Evolutionary conservation across 2,113 vertebrate genomes (phyloP).

Genomic region (Channa maculata): DNA sequence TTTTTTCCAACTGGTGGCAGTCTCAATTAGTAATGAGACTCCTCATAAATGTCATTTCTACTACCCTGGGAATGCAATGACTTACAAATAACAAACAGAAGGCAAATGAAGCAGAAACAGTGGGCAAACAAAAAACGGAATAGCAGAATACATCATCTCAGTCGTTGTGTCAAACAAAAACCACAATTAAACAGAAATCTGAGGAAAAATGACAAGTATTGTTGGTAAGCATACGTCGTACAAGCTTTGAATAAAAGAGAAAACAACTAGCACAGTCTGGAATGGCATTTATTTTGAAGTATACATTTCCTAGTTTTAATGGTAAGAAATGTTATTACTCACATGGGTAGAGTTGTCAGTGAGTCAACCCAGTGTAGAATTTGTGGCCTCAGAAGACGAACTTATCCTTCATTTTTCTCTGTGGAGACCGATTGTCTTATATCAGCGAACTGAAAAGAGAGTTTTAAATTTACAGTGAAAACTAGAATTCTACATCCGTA

Average conservation of each 20-base stretch:
- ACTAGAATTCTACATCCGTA: conserved; percentile 4
- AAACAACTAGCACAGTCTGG: not conserved
- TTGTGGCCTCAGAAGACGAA: conserved; percentile 66
- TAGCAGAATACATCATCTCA: not conserved
- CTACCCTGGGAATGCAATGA: conserved; percentile 32
- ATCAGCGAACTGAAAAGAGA: conserved; percentile 19
- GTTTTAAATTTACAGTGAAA: conserved; percentile 21
- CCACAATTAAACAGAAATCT: not conserved
- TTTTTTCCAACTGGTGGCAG: conserved; percentile 23
- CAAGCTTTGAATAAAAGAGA: not conserved
- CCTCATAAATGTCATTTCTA: conserved; percentile 45
- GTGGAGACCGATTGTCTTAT: conserved; percentile 33
- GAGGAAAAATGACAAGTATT: not conserved
- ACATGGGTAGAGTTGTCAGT: conserved; percentile 68
- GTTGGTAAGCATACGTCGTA: conserved; percentile 10
- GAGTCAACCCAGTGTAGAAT: conserved; percentile 64
- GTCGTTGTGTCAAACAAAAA: not conserved
- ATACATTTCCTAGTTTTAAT: conserved; percentile 17
- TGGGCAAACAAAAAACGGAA: not conserved
- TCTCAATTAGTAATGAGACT: conserved; percentile 33
- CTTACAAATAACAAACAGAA: conserved; percentile 22
- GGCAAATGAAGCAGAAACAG: conserved; percentile 11
- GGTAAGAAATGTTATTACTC: conserved; percentile 49
- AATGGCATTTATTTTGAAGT: not conserved
- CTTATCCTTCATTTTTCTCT: conserved; percentile 62